Conservation (phyloP, 1,140 invertebrate species). For the Pectinophora gossypiella region DNA sequence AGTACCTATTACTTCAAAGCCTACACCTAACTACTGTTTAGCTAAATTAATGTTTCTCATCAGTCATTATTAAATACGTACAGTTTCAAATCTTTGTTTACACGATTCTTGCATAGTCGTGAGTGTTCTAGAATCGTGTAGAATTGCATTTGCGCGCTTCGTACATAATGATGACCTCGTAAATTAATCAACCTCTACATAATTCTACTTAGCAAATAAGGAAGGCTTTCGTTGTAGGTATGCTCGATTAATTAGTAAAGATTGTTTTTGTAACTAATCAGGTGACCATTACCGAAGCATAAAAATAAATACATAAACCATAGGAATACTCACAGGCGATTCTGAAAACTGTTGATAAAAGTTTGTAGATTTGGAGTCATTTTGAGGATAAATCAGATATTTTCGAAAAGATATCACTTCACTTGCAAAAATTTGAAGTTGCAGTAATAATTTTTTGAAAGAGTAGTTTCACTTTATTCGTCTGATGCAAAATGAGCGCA, state of each 20-base stretch:
- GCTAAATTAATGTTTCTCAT: too few species aligned
- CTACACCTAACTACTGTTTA: too few species aligned
- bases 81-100: not conserved
- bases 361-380: constrained; percentile 61
- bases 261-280: too few species aligned
- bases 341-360: constrained; percentile 66
- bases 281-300: not conserved
- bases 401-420: not conserved
- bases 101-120: not conserved
- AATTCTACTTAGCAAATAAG: too few species aligned
- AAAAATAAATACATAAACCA: not conserved
- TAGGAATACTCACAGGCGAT: constrained; percentile 56
- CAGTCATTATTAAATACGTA: too few species aligned
- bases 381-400: not conserved
- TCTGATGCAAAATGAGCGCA: not conserved
- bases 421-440: not conserved
- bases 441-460: not conserved
- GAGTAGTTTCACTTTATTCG: not conserved
- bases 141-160: constrained; percentile 1
- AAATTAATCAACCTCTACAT: not conserved
- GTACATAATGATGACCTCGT: constrained; percentile 3
- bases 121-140: constrained; percentile 29
- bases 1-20: too few species aligned
- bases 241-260: too few species aligned
- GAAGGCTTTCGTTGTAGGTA: too few species aligned